Base-by-base conservation (phyloP, 2,888 invertebrate genomes). In the Digitonthophagus gazella region DNA sequence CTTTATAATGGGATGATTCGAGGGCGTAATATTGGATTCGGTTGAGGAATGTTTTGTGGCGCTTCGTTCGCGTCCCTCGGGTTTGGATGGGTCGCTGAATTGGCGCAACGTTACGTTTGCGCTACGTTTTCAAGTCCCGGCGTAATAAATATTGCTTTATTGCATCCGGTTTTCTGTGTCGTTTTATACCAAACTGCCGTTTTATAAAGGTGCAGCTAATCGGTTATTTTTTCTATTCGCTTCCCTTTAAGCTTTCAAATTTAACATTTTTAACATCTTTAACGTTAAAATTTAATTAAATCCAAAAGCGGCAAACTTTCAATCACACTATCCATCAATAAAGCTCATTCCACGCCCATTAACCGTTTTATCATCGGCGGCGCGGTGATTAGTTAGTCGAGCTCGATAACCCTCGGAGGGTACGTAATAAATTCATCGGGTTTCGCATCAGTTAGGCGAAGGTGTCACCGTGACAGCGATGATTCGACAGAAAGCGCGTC, bases 1-100 rank as follows among this genome's bases (percentile, higher is more conserved):
- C 68, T 68, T 64, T 68, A 68, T 68, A 68, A 68, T 68, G 64
- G 57, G 68, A 68, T 67, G 16, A 61, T 61, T 61, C 20, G 28
- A 11, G 28, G 28, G 28, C 28, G 28, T 44, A 44, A 44, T 44
- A 44, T 44, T 44, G 28, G 28, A 44, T 44, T 44, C 28, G 28
- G 28, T 44, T 44, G 28, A 44, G 28, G 28, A 44, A 44, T 44
- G 28, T 44, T 44, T 44, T 44, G 28, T 44, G 28, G 28, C 28
- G 28, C 28, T 6, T 44, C 28, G 8, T 11, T 44, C 28, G 2
- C 6, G 8, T 44, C 6, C 28, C 11, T 3, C 28, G 8, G 28
- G 1, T 44, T 44, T 44, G 3, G 28, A 44, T 44, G 28, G 28
- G 8, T 11, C 28, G 28, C 28, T 44, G 28, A 44, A 44, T 44